phyloP scores from a whole-genome alignment of 1,140 invertebrate genomes.

The Hermetia illucens region DNA sequence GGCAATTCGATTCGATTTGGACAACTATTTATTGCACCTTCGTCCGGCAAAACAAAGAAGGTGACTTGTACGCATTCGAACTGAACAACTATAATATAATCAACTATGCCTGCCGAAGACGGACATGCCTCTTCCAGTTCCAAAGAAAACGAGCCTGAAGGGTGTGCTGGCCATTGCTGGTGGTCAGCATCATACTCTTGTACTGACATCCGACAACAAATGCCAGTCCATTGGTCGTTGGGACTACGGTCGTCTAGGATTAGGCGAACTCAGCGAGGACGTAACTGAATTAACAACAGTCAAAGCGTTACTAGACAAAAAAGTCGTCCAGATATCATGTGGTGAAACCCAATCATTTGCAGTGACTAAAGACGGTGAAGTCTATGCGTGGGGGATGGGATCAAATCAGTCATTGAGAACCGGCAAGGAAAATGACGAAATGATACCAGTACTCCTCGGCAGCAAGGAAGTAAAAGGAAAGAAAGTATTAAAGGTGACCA shows the following conservation, averaged over 20 bases:
- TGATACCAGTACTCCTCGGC: slow-evolving; percentile 47
- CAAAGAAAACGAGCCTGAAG: slow-evolving; percentile 17
- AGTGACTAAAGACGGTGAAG: slow-evolving; percentile 59
- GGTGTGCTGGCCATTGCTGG: slow-evolving; percentile 21
- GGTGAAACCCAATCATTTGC: slow-evolving; percentile 76
- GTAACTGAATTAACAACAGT: slow-evolving; percentile 54
- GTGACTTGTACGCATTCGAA: slow-evolving; percentile 71
- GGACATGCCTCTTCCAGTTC: slow-evolving; percentile 17
- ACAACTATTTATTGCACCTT: slow-evolving; percentile 73
- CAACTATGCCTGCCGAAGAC: slow-evolving; percentile 52
- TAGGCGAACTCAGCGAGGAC: slow-evolving; percentile 52
- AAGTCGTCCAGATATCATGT: slow-evolving; percentile 54
- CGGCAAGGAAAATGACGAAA: slow-evolving; percentile 61
- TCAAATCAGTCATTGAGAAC: slow-evolving; percentile 70
- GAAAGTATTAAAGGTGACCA: slow-evolving; percentile 21
- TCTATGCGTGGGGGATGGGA: slow-evolving; percentile 88
- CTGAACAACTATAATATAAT: slow-evolving; percentile 87
- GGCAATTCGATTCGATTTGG: slow-evolving; percentile 65
- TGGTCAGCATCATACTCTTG: slow-evolving; percentile 78
- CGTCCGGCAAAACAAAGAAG: slow-evolving; percentile 47
- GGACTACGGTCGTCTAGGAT: slow-evolving; percentile 76
- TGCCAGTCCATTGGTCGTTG: slow-evolving; percentile 68
- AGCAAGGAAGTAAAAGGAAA: slow-evolving; percentile 19
- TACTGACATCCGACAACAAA: slow-evolving; percentile 42
- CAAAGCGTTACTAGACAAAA: slow-evolving; percentile 41